Evolutionary conservation across 2,888 invertebrate genomes (phyloP).

Genomic region (Stenichneumon culpator): DNA sequence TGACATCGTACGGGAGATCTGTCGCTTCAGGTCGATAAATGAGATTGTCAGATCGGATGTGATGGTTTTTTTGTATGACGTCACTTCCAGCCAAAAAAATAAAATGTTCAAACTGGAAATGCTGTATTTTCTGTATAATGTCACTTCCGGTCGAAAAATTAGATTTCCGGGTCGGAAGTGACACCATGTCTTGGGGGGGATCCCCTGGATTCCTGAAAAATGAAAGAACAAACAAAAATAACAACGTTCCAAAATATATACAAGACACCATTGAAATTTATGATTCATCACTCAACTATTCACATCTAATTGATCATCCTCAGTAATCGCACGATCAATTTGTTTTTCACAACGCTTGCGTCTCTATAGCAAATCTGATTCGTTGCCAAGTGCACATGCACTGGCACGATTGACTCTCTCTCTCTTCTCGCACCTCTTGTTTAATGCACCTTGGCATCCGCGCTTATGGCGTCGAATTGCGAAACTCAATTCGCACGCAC

Average conservation of each 20-base stretch:
- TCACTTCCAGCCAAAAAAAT: no score
- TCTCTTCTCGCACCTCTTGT: background rate
- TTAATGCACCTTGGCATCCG: background rate
- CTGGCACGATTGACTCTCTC: background rate
- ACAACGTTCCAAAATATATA: no score
- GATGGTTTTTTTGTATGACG: background rate
- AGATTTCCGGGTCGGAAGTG: no score
- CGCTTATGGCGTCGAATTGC: constrained; percentile 14
- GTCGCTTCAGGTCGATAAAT: no score
- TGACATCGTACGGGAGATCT: background rate
- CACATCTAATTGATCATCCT: background rate
- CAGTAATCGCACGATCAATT: background rate
- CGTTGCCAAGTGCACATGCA: constrained; percentile 17
- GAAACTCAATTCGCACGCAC: constrained; percentile 10
- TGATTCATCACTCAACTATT: background rate
- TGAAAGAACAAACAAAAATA: no score
- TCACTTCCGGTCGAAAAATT: no score
- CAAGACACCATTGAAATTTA: background rate
- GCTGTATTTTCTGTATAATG: background rate
- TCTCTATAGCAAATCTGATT: background rate
- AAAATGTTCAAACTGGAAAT: background rate
- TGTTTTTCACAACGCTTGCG: background rate
- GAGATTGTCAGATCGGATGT: no score
- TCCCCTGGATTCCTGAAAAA: no score
- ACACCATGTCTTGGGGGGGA: no score